Evolutionary conservation across 1,140 invertebrate genomes (phyloP), one percentile per base, ranked within the genome.

Genomic region (Lepeophtheirus salmonis): DNA sequence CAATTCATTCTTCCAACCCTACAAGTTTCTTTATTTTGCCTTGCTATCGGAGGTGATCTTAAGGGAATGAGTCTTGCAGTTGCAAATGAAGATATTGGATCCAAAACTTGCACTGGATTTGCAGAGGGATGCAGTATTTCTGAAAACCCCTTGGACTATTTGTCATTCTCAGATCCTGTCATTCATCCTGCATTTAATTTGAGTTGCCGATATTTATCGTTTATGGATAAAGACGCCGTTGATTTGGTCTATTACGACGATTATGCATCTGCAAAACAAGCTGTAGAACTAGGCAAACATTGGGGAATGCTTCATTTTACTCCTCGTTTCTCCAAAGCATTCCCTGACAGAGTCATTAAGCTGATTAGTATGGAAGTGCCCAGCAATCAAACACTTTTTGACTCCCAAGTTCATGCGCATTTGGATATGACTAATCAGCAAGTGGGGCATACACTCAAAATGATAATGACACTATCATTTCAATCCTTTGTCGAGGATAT

Each of bases 21-120:
- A 3, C 57, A 60, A 60, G 88, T 89, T n/a, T 84, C 92, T 53
- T 77, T 95, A 2, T 96, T 97, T 75, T 96, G 90, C 71, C 70
- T 92, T 63, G 87, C 89, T 21, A 91, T 96, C 64, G 91, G 91
- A 60, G 78, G 85, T 21, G 86, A 91, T 68, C 91, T 91, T 0
- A 81, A 79, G 53, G 82, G 83, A 50, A 76, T 97, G 0, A 79
- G 79, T 64, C 65, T 97, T 67, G 87, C 86, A 22, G 78, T 96
- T 58, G 84, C 91, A 2, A 91, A 91, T 70, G 71, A 80, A 48
- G 88, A 94, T 74, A 77, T 84, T 63, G 72, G 76, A 56, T 77
- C 78, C 26, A 62, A 69, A 67, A 1, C 63, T 3, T 57, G 55
- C 26, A 12, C 23, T 13, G 2, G 16, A 2, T 57, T 57, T 41